Evolutionary conservation across 1,140 invertebrate genomes (phyloP).

Genomic region (Aphaenogaster rudis): DNA sequence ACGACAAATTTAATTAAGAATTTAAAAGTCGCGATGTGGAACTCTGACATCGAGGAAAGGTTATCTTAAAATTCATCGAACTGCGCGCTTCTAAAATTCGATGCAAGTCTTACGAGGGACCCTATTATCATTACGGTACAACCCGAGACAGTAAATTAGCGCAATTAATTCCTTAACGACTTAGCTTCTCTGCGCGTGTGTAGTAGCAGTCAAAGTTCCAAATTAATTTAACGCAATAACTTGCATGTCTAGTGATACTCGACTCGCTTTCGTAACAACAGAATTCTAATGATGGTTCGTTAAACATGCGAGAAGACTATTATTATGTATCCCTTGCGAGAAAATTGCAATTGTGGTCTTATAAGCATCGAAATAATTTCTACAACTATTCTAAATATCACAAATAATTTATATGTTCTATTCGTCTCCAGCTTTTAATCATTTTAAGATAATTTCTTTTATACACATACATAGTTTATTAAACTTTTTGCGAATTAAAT

Average conservation of each 20-base stretch:
- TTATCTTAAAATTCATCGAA: not conserved
- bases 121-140: not conserved
- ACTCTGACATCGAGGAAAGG: not conserved
- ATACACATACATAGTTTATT: not conserved
- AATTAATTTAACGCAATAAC: conserved; percentile 47
- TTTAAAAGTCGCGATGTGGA: conserved; percentile 5
- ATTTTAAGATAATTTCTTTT: not conserved
- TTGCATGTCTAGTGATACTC: not conserved
- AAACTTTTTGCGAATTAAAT: not conserved
- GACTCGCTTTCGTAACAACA: not conserved
- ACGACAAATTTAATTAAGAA: conserved; percentile 5
- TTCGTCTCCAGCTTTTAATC: not conserved
- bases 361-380: not conserved
- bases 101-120: not conserved
- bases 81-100: not conserved
- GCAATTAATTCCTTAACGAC: conserved; percentile 44
- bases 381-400: not conserved
- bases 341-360: not conserved
- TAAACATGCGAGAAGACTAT: conserved; percentile 19
- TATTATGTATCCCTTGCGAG: not conserved
- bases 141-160: conserved; percentile 11
- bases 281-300: conserved; percentile 11
- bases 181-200: not conserved
- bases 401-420: not conserved
- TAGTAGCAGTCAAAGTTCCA: not conserved